Conservation (phyloP, 2,797 vertebrate species). For the Natrix natrix region DNA sequence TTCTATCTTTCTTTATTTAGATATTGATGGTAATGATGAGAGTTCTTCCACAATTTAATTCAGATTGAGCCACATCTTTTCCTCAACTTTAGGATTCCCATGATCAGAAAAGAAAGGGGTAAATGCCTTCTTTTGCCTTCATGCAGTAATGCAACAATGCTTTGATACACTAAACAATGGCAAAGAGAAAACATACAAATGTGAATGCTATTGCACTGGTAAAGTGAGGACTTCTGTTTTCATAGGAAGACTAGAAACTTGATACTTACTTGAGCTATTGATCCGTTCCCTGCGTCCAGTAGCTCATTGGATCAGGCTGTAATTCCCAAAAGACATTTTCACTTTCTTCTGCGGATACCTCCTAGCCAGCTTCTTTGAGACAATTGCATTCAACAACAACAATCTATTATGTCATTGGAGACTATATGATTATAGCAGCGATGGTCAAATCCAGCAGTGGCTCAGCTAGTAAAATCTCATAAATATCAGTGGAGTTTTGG, state of each 20-base stretch:
- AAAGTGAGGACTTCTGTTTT: neutral
- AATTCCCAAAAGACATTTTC: conserved; percentile 11
- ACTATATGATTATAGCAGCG: neutral
- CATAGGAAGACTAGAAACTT: neutral
- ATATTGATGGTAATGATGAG: neutral
- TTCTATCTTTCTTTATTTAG: neutral
- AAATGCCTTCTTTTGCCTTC: neutral
- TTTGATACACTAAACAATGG: neutral
- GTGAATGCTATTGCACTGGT: neutral
- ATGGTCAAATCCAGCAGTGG: neutral
- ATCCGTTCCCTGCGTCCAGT: neutral
- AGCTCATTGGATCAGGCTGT: neutral
- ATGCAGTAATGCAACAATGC: neutral
- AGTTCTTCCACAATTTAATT: neutral
- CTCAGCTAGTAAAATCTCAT: neutral
- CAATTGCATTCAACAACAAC: neutral
- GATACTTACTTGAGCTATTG: neutral
- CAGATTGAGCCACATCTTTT: neutral
- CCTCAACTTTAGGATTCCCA: neutral
- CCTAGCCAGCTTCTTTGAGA: neutral
- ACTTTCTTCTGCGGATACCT: neutral
- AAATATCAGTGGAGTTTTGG: neutral
- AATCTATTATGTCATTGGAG: neutral
- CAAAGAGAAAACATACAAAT: neutral
- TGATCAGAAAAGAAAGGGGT: neutral